phyloP scores from a whole-genome alignment of 2,888 invertebrate species.

The Rutpela maculata region DNA sequence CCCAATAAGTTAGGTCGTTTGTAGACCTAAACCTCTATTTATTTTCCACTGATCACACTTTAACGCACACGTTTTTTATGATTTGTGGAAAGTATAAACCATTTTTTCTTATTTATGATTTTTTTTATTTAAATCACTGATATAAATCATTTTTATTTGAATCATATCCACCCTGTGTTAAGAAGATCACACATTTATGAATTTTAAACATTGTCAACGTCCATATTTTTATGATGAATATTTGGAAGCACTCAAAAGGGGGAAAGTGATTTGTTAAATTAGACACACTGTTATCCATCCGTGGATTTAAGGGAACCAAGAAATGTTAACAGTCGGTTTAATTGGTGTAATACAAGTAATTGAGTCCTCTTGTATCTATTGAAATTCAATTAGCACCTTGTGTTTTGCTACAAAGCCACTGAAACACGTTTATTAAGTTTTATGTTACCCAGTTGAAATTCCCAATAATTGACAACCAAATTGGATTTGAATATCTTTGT shows the following conservation, averaged over 20 bases:
- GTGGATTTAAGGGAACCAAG: conserved; percentile 5
- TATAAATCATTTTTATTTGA: too few relatives aligned
- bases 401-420: conserved; percentile 33
- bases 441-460: conserved; percentile 24
- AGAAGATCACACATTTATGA: too few relatives aligned
- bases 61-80: too few relatives aligned
- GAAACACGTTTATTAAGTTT: conserved; percentile 30
- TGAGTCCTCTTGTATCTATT: conserved; percentile 33
- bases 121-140: too few relatives aligned
- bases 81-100: too few relatives aligned
- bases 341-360: conserved; percentile 38
- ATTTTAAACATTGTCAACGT: too few relatives aligned
- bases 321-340: conserved; percentile 15
- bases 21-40: too few relatives aligned
- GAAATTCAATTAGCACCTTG: conserved; percentile 45
- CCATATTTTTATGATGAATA: too few relatives aligned
- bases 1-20: too few relatives aligned
- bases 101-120: too few relatives aligned
- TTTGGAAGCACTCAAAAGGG: not conserved
- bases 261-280: not conserved
- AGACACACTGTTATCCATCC: not conserved
- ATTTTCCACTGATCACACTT: too few relatives aligned
- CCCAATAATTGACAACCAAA: conserved; percentile 29
- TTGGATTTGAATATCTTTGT: conserved; percentile 33
- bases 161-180: too few relatives aligned